These are phyloP conservation scores for Amphipyra tragopoginis DNA, from an alignment of 2,888 invertebrate species.

Conservation along the genomic window DNA sequence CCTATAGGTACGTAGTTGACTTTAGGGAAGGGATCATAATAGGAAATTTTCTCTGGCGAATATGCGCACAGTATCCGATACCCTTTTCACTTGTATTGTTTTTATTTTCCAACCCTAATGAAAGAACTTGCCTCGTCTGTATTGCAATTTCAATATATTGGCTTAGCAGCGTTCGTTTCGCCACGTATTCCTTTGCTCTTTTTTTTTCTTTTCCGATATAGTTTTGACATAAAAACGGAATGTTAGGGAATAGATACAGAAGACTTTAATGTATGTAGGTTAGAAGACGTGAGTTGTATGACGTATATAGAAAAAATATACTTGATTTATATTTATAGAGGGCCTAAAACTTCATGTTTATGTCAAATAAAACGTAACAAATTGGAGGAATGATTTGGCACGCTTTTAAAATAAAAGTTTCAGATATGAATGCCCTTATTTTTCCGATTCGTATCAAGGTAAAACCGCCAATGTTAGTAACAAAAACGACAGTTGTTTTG, in stretches of 20 bases:
- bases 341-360: slow-evolving; percentile 13
- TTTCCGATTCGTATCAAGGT: slow-evolving; percentile 41
- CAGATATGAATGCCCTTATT: slow-evolving; percentile 34
- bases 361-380: slow-evolving; percentile 43
- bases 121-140: slow-evolving; percentile 86
- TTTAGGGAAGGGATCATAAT: slow-evolving; percentile 88
- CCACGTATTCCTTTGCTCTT: slow-evolving; percentile 62
- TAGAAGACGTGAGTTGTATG: slow-evolving; percentile 17
- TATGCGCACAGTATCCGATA: slow-evolving; percentile 85
- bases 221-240: slow-evolving; percentile 57
- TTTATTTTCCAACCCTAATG: slow-evolving; percentile 89
- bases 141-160: slow-evolving; percentile 85
- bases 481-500: slow-evolving; percentile 42
- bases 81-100: slow-evolving; percentile 89
- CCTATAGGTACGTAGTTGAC: slow-evolving; percentile 78
- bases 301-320: slow-evolving; percentile 15
- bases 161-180: slow-evolving; percentile 67
- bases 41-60: slow-evolving; percentile 86
- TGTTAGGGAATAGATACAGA: slow-evolving; percentile 56
- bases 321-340: slow-evolving; percentile 15
- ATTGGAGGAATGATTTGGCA: slow-evolving; percentile 33
- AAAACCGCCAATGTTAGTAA: slow-evolving; percentile 24
- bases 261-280: slow-evolving; percentile 36
- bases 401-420: slow-evolving; percentile 44
- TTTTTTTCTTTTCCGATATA: slow-evolving; percentile 63